These are phyloP conservation scores for Phania funesta DNA, from an alignment of 2,888 invertebrate genomes.

Conservation along the genomic window DNA sequence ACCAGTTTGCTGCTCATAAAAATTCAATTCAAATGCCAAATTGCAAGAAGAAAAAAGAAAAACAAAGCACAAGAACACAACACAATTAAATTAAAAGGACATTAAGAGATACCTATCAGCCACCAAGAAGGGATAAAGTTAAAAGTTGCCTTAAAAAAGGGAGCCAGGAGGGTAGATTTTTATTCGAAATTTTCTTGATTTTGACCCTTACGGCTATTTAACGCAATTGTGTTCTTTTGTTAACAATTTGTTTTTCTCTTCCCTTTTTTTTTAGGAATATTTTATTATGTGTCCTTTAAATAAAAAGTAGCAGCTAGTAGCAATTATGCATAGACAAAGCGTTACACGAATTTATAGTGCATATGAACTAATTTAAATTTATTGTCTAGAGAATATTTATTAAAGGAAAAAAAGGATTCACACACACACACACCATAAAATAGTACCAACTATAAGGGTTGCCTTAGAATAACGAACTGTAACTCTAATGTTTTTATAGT, in stretches of 20 bases:
- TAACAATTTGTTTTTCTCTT: constrained; percentile 8
- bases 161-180: constrained; percentile 30
- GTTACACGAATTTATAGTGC: constrained; percentile 57
- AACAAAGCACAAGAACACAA: not conserved
- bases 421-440: not conserved
- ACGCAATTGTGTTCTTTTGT: constrained; percentile 62
- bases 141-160: not conserved
- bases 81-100: constrained; percentile 37
- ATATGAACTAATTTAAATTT: constrained; percentile 64
- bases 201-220: constrained; percentile 67
- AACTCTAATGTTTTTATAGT: constrained; percentile 46
- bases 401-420: constrained; percentile 15
- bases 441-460: constrained; percentile 23
- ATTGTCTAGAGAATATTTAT: constrained; percentile 58
- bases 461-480: constrained; percentile 1
- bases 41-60: constrained; percentile 1
- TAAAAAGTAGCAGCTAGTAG: constrained; percentile 58
- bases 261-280: not conserved
- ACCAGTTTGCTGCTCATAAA: constrained; percentile 54
- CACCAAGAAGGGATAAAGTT: not conserved
- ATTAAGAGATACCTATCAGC: constrained; percentile 7
- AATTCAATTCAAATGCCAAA: constrained; percentile 49
- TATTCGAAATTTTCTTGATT: constrained; percentile 32
- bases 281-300: constrained; percentile 7
- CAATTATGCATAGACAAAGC: constrained; percentile 62